Conservation (phyloP, 2,888 invertebrate genomes). For the Deilephila porcellus region DNA sequence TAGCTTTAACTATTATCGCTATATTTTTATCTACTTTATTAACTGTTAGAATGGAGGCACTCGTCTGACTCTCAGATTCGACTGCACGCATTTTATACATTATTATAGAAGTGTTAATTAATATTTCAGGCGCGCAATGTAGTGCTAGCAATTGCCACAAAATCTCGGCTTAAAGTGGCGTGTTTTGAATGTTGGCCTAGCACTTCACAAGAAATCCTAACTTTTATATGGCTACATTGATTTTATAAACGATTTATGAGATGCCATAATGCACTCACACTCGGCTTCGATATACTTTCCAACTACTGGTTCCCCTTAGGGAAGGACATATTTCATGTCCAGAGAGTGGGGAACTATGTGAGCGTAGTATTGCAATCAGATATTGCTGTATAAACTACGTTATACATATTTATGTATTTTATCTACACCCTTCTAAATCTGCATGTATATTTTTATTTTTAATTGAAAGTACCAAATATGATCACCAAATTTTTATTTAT, state of each 20-base stretch:
- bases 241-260: neutral
- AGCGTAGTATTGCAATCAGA: neutral
- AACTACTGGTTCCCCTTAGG: neutral
- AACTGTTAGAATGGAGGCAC: neutral
- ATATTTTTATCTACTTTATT: neutral
- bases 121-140: neutral
- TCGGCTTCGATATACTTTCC: neutral
- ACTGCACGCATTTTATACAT: neutral
- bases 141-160: neutral
- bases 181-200: neutral
- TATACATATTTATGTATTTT: neutral
- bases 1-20: slow-evolving; percentile 13
- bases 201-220: neutral
- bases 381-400: too few relatives aligned
- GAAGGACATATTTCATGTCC: slow-evolving; percentile 14
- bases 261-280: slow-evolving; percentile 15
- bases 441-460: neutral
- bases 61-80: neutral
- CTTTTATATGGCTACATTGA: neutral
- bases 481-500: neutral
- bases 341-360: neutral
- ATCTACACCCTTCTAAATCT: neutral
- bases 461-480: neutral
- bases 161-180: neutral
- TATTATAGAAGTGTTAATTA: neutral